Conservation (phyloP, 2,888 invertebrate species). For the Mechanitis messenoides region DNA sequence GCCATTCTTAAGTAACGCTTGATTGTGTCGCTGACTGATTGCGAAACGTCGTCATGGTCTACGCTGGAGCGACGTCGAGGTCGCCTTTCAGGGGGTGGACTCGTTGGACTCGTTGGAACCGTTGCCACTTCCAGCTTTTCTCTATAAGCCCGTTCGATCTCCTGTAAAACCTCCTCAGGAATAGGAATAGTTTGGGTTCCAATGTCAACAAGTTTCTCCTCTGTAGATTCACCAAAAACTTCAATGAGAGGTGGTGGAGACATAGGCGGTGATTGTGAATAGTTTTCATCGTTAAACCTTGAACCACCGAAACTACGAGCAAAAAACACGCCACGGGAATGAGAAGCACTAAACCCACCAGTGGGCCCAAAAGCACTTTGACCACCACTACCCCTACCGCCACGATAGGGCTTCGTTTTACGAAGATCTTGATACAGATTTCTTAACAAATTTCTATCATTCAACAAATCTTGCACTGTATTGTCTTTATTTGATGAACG, state of each 20-base stretch:
- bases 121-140: conserved; percentile 63
- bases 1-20: conserved; percentile 92
- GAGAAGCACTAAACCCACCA: conserved; percentile 60
- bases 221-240: conserved; percentile 77
- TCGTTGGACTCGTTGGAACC: conserved; percentile 61
- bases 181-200: conserved; percentile 80
- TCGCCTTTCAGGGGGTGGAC: conserved; percentile 57
- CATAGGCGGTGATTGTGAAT: conserved; percentile 58
- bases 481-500: conserved; percentile 80
- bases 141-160: conserved; percentile 66
- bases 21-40: conserved; percentile 91
- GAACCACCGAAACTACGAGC: conserved; percentile 44
- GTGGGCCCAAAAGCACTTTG: conserved; percentile 48
- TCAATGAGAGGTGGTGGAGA: conserved; percentile 83
- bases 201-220: conserved; percentile 70
- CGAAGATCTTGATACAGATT: conserved; percentile 84
- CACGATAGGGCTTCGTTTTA: conserved; percentile 77
- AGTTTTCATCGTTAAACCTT: conserved; percentile 48
- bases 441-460: conserved; percentile 83
- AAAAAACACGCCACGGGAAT: conserved; percentile 45
- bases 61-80: conserved; percentile 84
- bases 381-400: conserved; percentile 56
- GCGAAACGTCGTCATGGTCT: conserved; percentile 89
- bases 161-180: conserved; percentile 71
- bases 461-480: conserved; percentile 83